Conservation (phyloP, 2,113 vertebrate genomes). For the Pterophyllum scalare region DNA sequence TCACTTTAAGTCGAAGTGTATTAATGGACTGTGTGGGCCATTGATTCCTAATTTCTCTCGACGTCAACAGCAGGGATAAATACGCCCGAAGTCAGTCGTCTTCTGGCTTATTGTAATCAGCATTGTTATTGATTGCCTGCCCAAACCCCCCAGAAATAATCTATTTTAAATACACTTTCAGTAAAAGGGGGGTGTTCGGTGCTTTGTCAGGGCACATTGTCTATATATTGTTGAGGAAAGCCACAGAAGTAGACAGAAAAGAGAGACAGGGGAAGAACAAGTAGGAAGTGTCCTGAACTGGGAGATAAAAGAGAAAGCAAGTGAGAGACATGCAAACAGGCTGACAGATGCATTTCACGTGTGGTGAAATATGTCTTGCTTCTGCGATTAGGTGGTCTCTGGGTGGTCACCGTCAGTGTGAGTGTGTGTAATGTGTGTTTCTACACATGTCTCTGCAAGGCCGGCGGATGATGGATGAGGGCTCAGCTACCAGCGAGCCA, state of each 20-base stretch:
- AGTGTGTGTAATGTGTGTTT: conserved; percentile 1
- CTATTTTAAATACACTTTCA: conserved; percentile 89
- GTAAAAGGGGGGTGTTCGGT: conserved; percentile 59
- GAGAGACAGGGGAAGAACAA: conserved; percentile 4
- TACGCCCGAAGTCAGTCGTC: conserved; percentile 81
- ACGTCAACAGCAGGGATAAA: conserved; percentile 86
- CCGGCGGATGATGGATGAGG: conserved; percentile 75
- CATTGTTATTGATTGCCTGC: conserved; percentile 88
- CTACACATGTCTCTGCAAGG: conserved; percentile 32
- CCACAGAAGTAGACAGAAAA: background rate
- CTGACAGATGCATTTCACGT: conserved; percentile 21
- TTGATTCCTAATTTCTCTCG: conserved; percentile 96
- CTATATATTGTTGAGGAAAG: conserved; percentile 70
- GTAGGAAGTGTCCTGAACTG: conserved; percentile 2
- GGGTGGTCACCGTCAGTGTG: conserved; percentile 56
- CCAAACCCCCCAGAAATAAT: conserved; percentile 86
- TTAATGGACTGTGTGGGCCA: conserved; percentile 87
- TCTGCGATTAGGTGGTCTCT: conserved; percentile 38
- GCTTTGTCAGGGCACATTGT: conserved; percentile 58
- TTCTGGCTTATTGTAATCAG: conserved; percentile 86
- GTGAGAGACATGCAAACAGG: conserved; percentile 3
- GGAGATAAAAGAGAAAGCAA: background rate
- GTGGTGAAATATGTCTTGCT: conserved; percentile 34
- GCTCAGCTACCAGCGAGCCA: conserved; percentile 59
- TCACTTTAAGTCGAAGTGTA: conserved; percentile 77